These are phyloP conservation scores for Ptychochromis oligacanthus DNA, from an alignment of 2,113 vertebrate genomes.

Conservation along the genomic window DNA sequence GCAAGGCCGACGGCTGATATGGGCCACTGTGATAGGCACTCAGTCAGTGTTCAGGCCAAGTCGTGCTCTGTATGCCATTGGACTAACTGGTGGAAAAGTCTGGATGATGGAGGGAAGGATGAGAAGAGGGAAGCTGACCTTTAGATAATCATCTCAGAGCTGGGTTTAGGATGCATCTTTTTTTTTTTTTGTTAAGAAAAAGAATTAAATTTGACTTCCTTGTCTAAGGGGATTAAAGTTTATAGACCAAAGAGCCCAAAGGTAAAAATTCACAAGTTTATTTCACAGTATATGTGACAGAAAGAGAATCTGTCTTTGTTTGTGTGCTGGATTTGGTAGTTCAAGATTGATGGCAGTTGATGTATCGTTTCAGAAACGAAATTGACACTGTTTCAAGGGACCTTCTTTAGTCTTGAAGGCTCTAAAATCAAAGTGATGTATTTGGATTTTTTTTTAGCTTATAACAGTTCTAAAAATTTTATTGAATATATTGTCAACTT, in stretches of 20 bases:
- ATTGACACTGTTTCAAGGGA: slow-evolving; percentile 5
- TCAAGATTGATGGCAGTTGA: slow-evolving; percentile 15
- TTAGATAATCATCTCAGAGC: slow-evolving; percentile 67
- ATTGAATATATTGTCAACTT: background rate
- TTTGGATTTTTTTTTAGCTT: background rate
- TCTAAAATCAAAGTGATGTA: slow-evolving; percentile 7
- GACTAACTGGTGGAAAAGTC: slow-evolving; percentile 47
- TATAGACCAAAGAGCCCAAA: slow-evolving; percentile 25
- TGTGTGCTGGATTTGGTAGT: slow-evolving; percentile 11
- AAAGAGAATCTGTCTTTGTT: slow-evolving; percentile 47
- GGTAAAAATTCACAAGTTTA: slow-evolving; percentile 37
- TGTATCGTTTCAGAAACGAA: slow-evolving; percentile 1
- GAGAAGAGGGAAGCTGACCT: slow-evolving; percentile 53
- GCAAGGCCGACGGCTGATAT: slow-evolving; percentile 45
- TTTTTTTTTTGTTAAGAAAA: background rate
- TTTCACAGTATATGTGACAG: slow-evolving; percentile 23
- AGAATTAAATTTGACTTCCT: slow-evolving; percentile 56
- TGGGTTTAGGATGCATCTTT: slow-evolving; percentile 17
- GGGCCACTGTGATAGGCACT: slow-evolving; percentile 63
- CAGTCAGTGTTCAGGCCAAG: slow-evolving; percentile 57
- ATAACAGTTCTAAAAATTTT: background rate
- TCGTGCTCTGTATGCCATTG: slow-evolving; percentile 37
- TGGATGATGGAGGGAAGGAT: slow-evolving; percentile 39
- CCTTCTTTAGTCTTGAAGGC: background rate
- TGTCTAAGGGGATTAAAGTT: slow-evolving; percentile 44